A percentile compares a stretch with the other conserved stretches of the same genome.
Evolutionary conservation across 1,140 invertebrate genomes (phyloP).

Genomic region (Plodia interpunctella): DNA sequence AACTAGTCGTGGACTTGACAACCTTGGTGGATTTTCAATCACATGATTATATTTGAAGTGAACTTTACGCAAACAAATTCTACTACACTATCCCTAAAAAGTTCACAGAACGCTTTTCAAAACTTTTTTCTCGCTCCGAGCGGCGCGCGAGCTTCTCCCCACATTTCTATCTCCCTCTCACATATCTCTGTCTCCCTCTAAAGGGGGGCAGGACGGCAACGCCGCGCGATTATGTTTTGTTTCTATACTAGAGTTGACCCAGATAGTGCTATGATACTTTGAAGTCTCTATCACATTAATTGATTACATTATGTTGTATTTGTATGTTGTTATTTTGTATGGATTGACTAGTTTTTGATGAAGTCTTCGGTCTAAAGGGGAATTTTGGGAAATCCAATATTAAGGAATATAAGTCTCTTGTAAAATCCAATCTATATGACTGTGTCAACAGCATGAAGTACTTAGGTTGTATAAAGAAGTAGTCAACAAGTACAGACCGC

Average conservation of each 20-base stretch:
- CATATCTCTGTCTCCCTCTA: constrained; percentile 20
- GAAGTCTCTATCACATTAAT: neutral
- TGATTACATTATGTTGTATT: neutral
- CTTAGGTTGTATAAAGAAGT: too few species aligned
- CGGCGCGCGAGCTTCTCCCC: constrained; percentile 21
- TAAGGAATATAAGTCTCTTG: too few species aligned
- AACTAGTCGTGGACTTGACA: too few species aligned
- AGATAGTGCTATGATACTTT: neutral
- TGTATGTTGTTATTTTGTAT: too few species aligned
- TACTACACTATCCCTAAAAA: neutral
- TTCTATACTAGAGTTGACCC: constrained; percentile 9
- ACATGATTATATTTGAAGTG: too few species aligned
- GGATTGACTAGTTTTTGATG: too few species aligned
- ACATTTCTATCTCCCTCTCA: neutral
- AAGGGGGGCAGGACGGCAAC: constrained; percentile 36
- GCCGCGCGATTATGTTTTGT: constrained; percentile 20
- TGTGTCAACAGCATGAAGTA: too few species aligned
- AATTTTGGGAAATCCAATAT: too few species aligned
- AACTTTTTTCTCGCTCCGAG: neutral
- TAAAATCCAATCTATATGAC: too few species aligned
- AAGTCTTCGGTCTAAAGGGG: too few species aligned
- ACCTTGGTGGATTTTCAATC: too few species aligned
- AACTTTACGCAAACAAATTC: neutral
- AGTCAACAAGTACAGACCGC: too few species aligned
- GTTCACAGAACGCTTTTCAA: neutral